phyloP scores from a whole-genome alignment of 2,888 invertebrate genomes.

The Sipha maydis region DNA sequence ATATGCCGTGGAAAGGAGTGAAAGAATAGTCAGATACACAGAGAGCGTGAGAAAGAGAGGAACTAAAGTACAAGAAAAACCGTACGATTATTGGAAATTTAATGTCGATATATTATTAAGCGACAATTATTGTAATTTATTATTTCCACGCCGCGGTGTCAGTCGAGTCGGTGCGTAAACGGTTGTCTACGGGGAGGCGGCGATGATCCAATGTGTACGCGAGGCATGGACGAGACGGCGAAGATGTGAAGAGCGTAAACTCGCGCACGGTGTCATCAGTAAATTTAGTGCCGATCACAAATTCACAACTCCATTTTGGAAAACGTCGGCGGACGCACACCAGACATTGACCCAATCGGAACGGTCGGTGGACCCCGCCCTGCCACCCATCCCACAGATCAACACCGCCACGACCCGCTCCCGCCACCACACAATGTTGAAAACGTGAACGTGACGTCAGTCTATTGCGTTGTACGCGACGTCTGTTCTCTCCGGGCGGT shows the following conservation, averaged over 20 bases:
- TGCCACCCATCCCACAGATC: conserved; percentile 67
- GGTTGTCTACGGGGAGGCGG: not conserved
- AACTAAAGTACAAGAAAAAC: not conserved
- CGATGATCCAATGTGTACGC: not conserved
- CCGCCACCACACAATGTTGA: conserved; percentile 49
- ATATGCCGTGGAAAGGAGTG: not conserved
- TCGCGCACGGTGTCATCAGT: conserved; percentile 28
- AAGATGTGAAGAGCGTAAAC: not conserved
- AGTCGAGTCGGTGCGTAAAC: not conserved
- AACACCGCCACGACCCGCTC: conserved; percentile 45
- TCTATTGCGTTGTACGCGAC: conserved; percentile 46
- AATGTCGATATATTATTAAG: not conserved
- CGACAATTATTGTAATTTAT: not conserved
- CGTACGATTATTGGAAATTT: not conserved
- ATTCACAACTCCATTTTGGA: conserved; percentile 69
- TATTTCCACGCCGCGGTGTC: not conserved
- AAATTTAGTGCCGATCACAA: conserved; percentile 72
- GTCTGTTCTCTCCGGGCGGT: not conserved
- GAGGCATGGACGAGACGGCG: not conserved
- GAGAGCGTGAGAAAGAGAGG: not conserved
- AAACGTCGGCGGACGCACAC: conserved; percentile 70
- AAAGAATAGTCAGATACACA: not conserved
- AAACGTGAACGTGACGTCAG: conserved; percentile 61
- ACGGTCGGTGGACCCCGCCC: conserved; percentile 72
- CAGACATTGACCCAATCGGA: conserved; percentile 79